These are phyloP conservation scores for Empis stercorea DNA, from an alignment of 2,888 invertebrate species.

Conservation along the genomic window DNA sequence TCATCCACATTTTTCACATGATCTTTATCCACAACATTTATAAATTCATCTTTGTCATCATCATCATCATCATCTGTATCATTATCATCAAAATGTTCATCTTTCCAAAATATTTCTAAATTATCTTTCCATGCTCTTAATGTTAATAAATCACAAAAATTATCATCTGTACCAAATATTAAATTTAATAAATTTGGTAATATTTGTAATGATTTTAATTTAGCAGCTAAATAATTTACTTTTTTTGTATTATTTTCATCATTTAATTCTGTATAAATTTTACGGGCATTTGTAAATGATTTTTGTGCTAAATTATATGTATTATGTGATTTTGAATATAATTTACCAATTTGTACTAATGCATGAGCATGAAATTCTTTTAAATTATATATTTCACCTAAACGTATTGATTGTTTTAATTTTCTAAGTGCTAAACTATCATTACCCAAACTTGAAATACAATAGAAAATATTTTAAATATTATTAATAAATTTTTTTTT, in stretches of 20 bases:
- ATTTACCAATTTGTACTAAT: slow-evolving; percentile 10
- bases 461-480: too few species aligned
- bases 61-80: too few species aligned
- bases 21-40: too few species aligned
- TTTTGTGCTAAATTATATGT: slow-evolving; percentile 1
- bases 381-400: slow-evolving; percentile 8
- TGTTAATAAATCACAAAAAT: not conserved
- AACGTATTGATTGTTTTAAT: slow-evolving; percentile 6
- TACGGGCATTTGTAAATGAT: slow-evolving; percentile 2
- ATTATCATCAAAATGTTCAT: not conserved
- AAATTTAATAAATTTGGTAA: not conserved
- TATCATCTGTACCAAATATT: not conserved
- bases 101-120: not conserved
- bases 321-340: slow-evolving; percentile 5
- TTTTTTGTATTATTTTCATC: slow-evolving; percentile 1
- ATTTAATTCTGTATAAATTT: slow-evolving; percentile 4
- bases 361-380: slow-evolving; percentile 5
- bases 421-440: slow-evolving; percentile 5
- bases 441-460: slow-evolving; percentile 1
- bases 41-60: too few species aligned
- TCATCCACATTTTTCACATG: too few species aligned
- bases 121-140: not conserved
- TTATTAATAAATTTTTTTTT: too few species aligned
- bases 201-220: slow-evolving; percentile 1
- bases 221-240: slow-evolving; percentile 7